A percentile compares a stretch with the other conserved stretches of the same genome.
Evolutionary conservation across 2,797 vertebrate genomes (phyloP).

Genomic region (Falco concolor): DNA sequence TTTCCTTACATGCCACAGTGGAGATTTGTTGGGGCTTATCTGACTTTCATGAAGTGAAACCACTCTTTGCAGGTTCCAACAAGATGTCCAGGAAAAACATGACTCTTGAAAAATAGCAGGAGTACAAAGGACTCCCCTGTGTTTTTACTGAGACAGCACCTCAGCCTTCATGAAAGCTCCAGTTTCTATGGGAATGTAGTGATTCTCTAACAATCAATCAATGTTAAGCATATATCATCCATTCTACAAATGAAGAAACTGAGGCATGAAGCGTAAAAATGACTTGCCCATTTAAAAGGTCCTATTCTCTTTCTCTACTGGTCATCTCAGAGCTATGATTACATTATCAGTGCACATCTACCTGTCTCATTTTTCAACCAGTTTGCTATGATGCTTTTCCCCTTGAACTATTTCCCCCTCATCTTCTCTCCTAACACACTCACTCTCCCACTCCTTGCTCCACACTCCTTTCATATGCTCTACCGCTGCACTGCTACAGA

Average conservation of each 20-base stretch:
- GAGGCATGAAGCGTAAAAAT: not conserved
- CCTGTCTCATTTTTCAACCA: not conserved
- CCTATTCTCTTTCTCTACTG: not conserved
- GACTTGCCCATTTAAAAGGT: not conserved
- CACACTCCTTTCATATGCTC: not conserved
- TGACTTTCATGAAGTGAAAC: conserved; percentile 1
- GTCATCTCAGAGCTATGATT: not conserved
- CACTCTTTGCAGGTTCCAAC: not conserved
- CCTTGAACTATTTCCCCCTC: not conserved
- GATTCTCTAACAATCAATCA: not conserved
- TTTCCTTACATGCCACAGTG: not conserved
- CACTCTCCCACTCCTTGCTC: not conserved
- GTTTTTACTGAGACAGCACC: not conserved
- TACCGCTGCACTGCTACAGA: not conserved
- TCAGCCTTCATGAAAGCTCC: not conserved
- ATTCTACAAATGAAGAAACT: not conserved
- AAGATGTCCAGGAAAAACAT: not conserved
- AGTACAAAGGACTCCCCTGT: not conserved
- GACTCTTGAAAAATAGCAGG: not conserved
- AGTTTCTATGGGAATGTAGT: not conserved
- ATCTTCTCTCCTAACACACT: not conserved
- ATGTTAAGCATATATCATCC: not conserved
- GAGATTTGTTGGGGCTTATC: not conserved
- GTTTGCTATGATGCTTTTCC: not conserved
- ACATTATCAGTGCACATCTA: not conserved